Base-by-base conservation (phyloP, 1,140 invertebrate genomes). In the Eriosoma lanigerum region DNA sequence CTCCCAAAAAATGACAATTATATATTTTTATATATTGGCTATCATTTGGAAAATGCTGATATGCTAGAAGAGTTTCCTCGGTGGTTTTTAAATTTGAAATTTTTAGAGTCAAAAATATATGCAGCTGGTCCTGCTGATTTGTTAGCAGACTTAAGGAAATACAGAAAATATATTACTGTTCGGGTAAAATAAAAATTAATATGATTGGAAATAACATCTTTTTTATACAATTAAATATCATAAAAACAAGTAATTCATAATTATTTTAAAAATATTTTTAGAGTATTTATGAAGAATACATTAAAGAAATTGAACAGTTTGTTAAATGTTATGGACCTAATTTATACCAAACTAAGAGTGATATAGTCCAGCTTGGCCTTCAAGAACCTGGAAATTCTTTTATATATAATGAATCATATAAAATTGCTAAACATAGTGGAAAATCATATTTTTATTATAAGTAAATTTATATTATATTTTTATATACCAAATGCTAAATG, bases 21-120 rank as follows among this genome's bases (percentile, higher is more conserved):
- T 82, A 90, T 89, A 81, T 89, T 88, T 82, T 88, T 87, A 21
- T 89, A 89, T 64, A 87, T 92, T 73, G 90, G 89, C 0, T 88
- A 91, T 83, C 91, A 92, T 82, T 82, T 92, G 2, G 85, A 88
- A 81, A 85, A 88, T 80, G 85, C 86, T 1, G 82, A 86, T 32
- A 82, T 87, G 54, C 84, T 84, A 54, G 81, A 85, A 3, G 84
- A 88, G 48, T 90, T 91, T 83, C 84, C 85, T 3, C 83, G 83
- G 13, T 83, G 90, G 6, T 91, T 89, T 83, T 84, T 90, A 0
- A 85, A 91, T 83, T 88, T 91, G 62, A 85, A 88, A 68, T 91
- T 91, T 83, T 83, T 91, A 15, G 87, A 89, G 81, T 86, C 88
- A 60, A 91, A 91, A 85, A 87, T 91, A 62, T 84, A 86, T 26